phyloP scores from a whole-genome alignment of 2,888 invertebrate species.

The Agrotis ipsilon region DNA sequence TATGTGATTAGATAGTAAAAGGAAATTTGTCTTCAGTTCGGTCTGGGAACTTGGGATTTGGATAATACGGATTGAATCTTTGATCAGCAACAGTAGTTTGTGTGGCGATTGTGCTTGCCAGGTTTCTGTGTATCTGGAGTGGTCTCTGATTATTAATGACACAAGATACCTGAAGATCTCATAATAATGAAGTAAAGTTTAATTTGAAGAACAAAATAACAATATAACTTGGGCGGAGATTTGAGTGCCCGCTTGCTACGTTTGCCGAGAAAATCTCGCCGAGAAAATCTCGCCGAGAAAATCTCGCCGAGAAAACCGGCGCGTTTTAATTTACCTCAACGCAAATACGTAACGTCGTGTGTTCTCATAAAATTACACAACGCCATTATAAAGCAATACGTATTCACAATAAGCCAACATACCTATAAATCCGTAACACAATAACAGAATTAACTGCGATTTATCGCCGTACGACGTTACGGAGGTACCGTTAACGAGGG shows the following conservation, averaged over 20 bases:
- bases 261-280: too few relatives aligned
- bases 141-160: neutral
- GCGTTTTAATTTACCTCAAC: conserved; percentile 47
- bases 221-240: neutral
- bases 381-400: conserved; percentile 67
- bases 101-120: conserved; percentile 16
- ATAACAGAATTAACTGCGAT: conserved; percentile 88
- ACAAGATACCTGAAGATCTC: neutral
- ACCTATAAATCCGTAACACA: conserved; percentile 81
- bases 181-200: neutral
- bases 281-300: too few relatives aligned
- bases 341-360: conserved; percentile 43
- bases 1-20: conserved; percentile 70
- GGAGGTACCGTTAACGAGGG: conserved; percentile 83
- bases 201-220: neutral
- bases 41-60: conserved; percentile 53
- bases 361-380: conserved; percentile 61
- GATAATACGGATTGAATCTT: conserved; percentile 59
- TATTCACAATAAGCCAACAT: conserved; percentile 76
- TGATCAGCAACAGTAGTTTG: conserved; percentile 43
- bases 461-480: conserved; percentile 82
- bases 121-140: neutral
- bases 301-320: conserved; percentile 14
- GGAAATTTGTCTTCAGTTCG: conserved; percentile 62
- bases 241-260: neutral